Percentiles rank a stretch among this genome's conserved stretches.
Evolutionary conservation across 2,113 vertebrate species (phyloP).

Genomic region (Cinclus cinclus): DNA sequence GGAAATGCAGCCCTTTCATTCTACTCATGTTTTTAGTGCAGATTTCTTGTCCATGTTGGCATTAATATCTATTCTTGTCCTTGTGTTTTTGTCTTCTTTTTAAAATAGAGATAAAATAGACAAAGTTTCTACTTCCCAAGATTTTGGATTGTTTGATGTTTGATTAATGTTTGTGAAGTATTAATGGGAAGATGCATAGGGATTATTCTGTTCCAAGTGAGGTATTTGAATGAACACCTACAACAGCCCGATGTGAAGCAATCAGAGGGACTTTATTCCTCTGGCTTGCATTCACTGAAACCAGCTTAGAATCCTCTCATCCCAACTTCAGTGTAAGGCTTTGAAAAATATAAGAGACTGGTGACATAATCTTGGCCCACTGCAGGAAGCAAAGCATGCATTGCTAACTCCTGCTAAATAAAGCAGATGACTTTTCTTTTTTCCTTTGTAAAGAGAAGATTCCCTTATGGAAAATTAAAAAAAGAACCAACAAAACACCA

Average conservation of each 20-base stretch:
- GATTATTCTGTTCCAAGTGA: neutral
- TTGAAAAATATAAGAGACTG: neutral
- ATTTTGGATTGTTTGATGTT: neutral
- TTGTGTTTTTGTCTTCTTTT: neutral
- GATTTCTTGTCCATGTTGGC: neutral
- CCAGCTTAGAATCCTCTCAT: neutral
- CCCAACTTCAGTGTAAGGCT: neutral
- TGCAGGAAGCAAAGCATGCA: neutral
- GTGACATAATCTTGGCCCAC: neutral
- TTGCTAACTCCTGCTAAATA: conserved; percentile 29
- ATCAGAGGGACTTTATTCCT: neutral
- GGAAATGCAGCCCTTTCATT: neutral
- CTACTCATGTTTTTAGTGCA: neutral
- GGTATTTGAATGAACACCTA: neutral
- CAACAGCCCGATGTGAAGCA: neutral
- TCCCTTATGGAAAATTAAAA: neutral
- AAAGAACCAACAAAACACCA: neutral
- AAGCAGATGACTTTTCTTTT: conserved; percentile 13
- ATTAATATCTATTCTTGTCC: neutral
- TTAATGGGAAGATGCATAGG: neutral
- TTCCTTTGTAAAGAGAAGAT: conserved; percentile 11
- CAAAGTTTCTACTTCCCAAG: neutral
- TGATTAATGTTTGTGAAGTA: neutral
- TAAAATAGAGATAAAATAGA: neutral
- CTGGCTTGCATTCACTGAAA: neutral